Evolutionary conservation across 2,888 invertebrate species (phyloP), one percentile per base, ranked within the genome.

Genomic region (Melolontha melolontha): DNA sequence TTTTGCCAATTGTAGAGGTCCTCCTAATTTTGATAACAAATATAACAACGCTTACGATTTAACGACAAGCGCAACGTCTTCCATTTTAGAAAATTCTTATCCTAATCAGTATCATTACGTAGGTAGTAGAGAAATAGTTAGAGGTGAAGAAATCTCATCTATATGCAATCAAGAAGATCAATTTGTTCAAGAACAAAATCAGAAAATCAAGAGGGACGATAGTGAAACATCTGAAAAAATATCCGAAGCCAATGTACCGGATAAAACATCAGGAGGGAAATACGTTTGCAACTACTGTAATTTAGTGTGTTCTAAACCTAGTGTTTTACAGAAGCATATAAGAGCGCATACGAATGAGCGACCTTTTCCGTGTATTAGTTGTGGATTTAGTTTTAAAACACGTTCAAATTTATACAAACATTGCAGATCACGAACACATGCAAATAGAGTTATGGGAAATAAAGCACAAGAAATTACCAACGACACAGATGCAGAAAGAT

Each of bases 351-450:
- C 96, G 51, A 95, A 95, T 81, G 96, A 96, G 84, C 87, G 96
- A 77, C 96, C 96, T 67, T 96, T 91, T 85, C 96, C 96, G 29
- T 96, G 96, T 85, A 86, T 88, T 77, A 91, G 92, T 74, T 96
- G 96, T 83, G 94, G 94, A 74, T 94, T 96, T 84, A 93, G 95
- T 77, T 96, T 96, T 85, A 96, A 96, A 84, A 96, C 96, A 17
- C 94, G 94, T 83, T 95, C 95, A 77, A 96, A 96, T 84, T 87
- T 96, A 74, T 96, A 95, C 82, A 96, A 96, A 83, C 96, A 96
- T 84, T 90, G 92, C 82, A 86, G 89, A 79, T 87, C 81, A 51
- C 75, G 83, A 66, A 82, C 83, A 1, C 84, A 84, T 72, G 83
- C 83, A 10, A 84, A 84, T 73, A 72, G 83, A 55, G 80, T 83